Conservation (phyloP, 2,113 vertebrate genomes). For the Pangasianodon hypophthalmus region DNA sequence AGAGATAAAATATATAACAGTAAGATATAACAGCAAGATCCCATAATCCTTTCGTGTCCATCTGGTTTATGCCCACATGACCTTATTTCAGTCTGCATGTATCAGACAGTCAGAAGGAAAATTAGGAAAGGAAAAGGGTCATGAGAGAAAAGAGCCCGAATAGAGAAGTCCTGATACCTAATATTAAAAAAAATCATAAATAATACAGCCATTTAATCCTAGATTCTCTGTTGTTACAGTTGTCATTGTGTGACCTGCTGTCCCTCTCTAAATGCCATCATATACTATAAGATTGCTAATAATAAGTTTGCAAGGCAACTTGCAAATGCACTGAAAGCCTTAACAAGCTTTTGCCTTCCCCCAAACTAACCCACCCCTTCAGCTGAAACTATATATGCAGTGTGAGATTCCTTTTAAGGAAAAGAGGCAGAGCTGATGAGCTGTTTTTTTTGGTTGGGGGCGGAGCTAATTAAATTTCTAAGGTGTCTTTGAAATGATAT, state of each 20-base stretch:
- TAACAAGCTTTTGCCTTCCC: neutral
- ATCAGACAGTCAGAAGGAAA: neutral
- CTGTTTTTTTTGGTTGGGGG: neutral
- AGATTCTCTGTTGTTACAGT: neutral
- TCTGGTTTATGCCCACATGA: conserved; percentile 12
- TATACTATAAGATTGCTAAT: too few species aligned
- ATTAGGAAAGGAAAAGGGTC: neutral
- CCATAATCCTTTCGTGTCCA: conserved; percentile 17
- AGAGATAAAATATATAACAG: neutral
- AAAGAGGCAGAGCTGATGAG: neutral
- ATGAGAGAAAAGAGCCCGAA: neutral
- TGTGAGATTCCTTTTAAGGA: neutral
- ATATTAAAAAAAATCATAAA: neutral
- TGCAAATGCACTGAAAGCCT: neutral
- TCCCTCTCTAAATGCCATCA: neutral
- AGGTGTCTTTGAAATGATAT: neutral
- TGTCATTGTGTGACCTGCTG: neutral
- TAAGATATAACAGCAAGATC: neutral
- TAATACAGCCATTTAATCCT: neutral
- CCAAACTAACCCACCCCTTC: neutral
- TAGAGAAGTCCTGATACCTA: neutral
- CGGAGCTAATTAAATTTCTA: neutral
- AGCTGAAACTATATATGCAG: neutral
- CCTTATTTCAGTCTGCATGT: neutral
- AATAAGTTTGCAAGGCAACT: too few species aligned